Base-by-base conservation (phyloP, 2,797 vertebrate genomes). In the Pantherophis vulpinus region DNA sequence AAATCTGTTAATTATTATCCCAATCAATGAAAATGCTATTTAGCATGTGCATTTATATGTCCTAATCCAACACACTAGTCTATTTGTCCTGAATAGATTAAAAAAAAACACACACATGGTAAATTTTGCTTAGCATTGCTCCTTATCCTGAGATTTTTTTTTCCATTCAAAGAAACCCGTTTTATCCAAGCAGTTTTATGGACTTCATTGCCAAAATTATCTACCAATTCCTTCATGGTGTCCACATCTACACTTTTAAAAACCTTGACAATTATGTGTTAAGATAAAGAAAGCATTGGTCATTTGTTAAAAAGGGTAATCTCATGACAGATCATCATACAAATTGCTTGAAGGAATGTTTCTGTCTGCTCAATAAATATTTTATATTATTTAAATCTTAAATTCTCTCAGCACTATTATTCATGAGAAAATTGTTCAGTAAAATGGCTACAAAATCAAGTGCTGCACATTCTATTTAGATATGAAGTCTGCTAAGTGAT, bases 251-350 rank as follows among this genome's bases (percentile, higher is more conserved):
- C 9, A 42, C 20, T 42, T 42, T 42, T 79, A 79, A 37, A 79
- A 79, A 42, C 37, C 18, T 79, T 42, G 37, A 42, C 74, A 42
- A 79, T 42, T 79, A 42, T 12, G 74, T 94, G 56, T 1, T 94
- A 88, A 94, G 93, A 93, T 95, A 94, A 97, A 95, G 92, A 94
- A 87, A 94, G 74, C 91, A 93, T 94, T 96, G 94, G 94, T 96
- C 94, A 95, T 94, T 86, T 90, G 66, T 94, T 93, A 91, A 55
- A 91, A 90, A 60, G 91, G 70, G 92, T 95, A 74, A 94, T 92
- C 94, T 93, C 87, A 95, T 95, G 92, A 92, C 86, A 95, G 86
- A 93, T 95, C 94, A 96, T 94, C 89, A 90, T 93, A 93, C 70
- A 86, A 95, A 95, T 96, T 95, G 37, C 94, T 94, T 61, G 59